Percentiles rank a stretch among this genome's conserved stretches.
phyloP scores from a whole-genome alignment of 2,113 vertebrate genomes.

The Trachemys scripta region DNA sequence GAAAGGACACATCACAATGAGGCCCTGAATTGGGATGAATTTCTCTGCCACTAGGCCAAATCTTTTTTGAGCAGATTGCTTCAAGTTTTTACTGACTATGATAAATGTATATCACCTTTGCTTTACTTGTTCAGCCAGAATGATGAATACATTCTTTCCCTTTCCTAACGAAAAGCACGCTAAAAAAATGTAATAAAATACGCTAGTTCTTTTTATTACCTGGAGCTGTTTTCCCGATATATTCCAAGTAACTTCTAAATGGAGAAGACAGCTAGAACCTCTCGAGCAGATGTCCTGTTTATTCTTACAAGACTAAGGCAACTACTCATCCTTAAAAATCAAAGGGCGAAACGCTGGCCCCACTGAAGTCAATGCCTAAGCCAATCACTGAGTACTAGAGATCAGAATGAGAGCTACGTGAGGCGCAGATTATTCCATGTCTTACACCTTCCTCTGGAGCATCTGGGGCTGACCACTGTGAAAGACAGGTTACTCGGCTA shows the following conservation, averaged over 20 bases:
- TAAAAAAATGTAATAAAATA: constrained; percentile 34
- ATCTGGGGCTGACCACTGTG: neutral
- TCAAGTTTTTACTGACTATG: constrained; percentile 20
- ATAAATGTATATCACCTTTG: constrained; percentile 40
- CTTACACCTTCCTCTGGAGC: neutral
- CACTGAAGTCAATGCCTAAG: neutral
- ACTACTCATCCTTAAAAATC: neutral
- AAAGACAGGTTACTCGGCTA: neutral
- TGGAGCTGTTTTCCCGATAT: neutral
- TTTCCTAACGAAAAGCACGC: neutral
- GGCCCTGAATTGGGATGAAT: constrained; percentile 28
- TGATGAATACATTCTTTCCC: neutral
- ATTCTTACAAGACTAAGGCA: neutral
- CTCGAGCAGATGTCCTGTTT: neutral
- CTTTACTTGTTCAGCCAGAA: constrained; percentile 24
- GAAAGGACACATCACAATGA: constrained; percentile 54
- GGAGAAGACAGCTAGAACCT: neutral
- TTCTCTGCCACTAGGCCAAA: constrained; percentile 26
- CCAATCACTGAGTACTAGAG: neutral
- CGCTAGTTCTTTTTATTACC: neutral
- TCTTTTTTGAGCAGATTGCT: constrained; percentile 23
- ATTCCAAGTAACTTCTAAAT: neutral
- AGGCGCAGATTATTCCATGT: neutral
- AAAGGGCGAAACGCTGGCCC: neutral
- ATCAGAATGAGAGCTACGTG: neutral